Evolutionary conservation across 1,140 invertebrate species (phyloP).

Genomic region (Ceratosolen solmsi): DNA sequence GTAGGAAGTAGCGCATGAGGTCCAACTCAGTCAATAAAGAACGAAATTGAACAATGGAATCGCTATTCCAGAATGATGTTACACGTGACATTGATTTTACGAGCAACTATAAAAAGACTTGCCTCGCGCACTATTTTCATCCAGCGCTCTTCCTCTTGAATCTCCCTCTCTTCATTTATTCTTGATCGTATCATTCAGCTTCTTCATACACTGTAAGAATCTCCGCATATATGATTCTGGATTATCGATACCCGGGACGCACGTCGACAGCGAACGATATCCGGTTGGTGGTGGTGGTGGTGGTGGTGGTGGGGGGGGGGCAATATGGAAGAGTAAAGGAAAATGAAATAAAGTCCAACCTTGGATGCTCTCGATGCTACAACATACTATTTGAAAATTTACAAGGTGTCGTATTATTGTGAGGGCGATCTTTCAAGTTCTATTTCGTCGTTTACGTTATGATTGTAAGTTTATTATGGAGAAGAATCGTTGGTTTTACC

Average conservation of each 20-base stretch:
- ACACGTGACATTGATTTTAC: slow-evolving; percentile 49
- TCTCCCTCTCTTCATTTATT: slow-evolving; percentile 14
- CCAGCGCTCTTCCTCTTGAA: background rate
- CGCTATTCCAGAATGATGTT: slow-evolving; percentile 29
- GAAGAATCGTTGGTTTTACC: too few species aligned
- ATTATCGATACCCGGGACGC: background rate
- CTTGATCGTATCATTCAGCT: background rate
- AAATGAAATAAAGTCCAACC: slow-evolving; percentile 21
- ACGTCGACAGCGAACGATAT: background rate
- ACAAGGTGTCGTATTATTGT: slow-evolving; percentile 37
- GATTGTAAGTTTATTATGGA: too few species aligned
- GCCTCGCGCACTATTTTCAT: background rate
- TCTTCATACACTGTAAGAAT: slow-evolving; percentile 17
- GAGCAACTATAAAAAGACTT: slow-evolving; percentile 37
- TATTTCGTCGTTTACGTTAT: background rate
- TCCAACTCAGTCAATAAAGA: slow-evolving; percentile 14
- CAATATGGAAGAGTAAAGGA: background rate
- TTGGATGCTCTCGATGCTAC: background rate
- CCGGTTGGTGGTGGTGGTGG: too few species aligned
- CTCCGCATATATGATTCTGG: slow-evolving; percentile 5
- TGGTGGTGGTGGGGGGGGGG: too few species aligned
- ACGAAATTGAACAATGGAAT: slow-evolving; percentile 1
- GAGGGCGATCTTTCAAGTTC: slow-evolving; percentile 28
- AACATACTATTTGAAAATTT: slow-evolving; percentile 22
- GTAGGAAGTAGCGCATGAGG: background rate